Conservation (phyloP, 2,888 invertebrate genomes). For the Eugnorisma glareosa region DNA sequence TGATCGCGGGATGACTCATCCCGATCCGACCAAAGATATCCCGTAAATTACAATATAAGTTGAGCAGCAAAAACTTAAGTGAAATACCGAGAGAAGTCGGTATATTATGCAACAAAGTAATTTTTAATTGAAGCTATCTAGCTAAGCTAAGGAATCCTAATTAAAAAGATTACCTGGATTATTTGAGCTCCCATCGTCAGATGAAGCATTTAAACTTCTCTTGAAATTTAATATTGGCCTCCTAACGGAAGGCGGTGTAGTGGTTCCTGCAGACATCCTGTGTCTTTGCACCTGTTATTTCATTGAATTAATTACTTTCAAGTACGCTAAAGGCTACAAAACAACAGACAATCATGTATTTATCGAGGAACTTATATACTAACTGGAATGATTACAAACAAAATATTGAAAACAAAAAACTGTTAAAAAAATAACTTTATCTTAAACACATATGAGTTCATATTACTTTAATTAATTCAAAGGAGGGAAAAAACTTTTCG, state of each 20-base stretch:
- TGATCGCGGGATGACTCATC: too few species aligned
- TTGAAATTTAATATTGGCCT: slow-evolving; percentile 94
- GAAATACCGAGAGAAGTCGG: background rate
- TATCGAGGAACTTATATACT: too few species aligned
- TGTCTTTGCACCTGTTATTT: slow-evolving; percentile 93
- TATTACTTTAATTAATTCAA: too few species aligned
- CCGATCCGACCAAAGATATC: too few species aligned
- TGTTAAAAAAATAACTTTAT: too few species aligned
- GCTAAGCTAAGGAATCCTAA: background rate
- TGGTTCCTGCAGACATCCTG: slow-evolving; percentile 95
- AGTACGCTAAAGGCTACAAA: background rate
- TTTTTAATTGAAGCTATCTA: background rate
- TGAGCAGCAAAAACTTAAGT: background rate
- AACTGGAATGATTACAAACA: too few species aligned
- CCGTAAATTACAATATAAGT: too few species aligned
- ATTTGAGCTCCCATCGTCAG: slow-evolving; percentile 92
- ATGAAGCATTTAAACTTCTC: slow-evolving; percentile 93
- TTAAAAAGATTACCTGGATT: slow-evolving; percentile 76
- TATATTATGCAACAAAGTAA: background rate
- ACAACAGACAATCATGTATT: background rate
- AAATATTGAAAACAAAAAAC: too few species aligned
- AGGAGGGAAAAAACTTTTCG: too few species aligned
- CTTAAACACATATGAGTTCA: too few species aligned
- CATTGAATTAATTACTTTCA: background rate
- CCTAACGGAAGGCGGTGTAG: slow-evolving; percentile 94